phyloP scores from a whole-genome alignment of 2,113 vertebrate species.

The Phyllostomus discolor region DNA sequence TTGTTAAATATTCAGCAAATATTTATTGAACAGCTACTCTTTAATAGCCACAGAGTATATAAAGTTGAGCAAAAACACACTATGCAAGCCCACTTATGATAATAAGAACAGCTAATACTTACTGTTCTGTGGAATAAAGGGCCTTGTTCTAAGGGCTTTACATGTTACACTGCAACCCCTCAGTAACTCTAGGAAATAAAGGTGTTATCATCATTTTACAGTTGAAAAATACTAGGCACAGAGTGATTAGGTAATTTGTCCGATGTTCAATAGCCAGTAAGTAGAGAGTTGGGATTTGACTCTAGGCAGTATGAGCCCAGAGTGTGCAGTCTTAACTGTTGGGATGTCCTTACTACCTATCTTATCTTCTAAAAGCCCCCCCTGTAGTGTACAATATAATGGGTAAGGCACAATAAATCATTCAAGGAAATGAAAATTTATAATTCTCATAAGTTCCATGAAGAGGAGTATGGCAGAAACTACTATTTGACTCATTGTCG shows the following conservation, averaged over 20 bases:
- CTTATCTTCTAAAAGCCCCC: not conserved
- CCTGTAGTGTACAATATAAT: not conserved
- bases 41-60: not conserved
- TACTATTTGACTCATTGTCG: not conserved
- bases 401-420: not conserved
- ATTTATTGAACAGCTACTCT: not conserved
- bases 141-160: not conserved
- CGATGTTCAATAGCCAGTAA: not conserved
- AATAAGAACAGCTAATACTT: not conserved
- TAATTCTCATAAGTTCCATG: not conserved
- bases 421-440: not conserved
- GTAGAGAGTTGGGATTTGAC: not conserved
- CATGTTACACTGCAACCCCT: not conserved
- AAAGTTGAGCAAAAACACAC: not conserved
- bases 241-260: not conserved
- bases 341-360: not conserved
- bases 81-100: not conserved
- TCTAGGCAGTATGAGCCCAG: not conserved
- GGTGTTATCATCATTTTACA: not conserved
- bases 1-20: constrained; percentile 11
- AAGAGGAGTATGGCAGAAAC: not conserved
- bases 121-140: not conserved
- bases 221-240: not conserved
- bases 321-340: not conserved
- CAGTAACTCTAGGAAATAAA: not conserved